A percentile compares a stretch with the other conserved stretches of the same genome.
Conservation (phyloP, 2,888 invertebrate genomes). For the Synanthedon andrenaeformis region DNA sequence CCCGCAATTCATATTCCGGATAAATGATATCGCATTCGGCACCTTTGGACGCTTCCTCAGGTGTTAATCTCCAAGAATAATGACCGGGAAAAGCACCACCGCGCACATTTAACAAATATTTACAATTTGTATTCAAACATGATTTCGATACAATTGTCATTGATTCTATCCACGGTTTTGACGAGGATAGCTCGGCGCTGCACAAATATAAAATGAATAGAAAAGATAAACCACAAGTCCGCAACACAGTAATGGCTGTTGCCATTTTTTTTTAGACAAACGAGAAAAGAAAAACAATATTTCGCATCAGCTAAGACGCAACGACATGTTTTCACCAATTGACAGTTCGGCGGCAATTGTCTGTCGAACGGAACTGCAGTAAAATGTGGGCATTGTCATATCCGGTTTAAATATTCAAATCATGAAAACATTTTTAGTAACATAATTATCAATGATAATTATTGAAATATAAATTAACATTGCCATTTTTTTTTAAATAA, state of each 20-base stretch:
- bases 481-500: too few species aligned
- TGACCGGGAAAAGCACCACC: conserved; percentile 56
- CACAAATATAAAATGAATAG: conserved; percentile 36
- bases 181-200: conserved; percentile 19
- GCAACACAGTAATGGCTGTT: conserved; percentile 37
- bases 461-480: too few species aligned
- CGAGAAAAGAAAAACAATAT: conserved; percentile 32
- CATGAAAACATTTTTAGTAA: too few species aligned
- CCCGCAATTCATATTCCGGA: conserved; percentile 49
- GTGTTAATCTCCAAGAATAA: conserved; percentile 54
- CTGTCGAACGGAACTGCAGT: conserved; percentile 48
- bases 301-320: conserved; percentile 16
- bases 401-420: conserved; percentile 22
- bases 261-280: conserved; percentile 37
- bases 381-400: conserved; percentile 28
- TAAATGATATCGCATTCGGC: conserved; percentile 40
- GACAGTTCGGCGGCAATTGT: conserved; percentile 58
- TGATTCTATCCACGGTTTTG: conserved; percentile 38
- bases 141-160: conserved; percentile 29
- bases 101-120: conserved; percentile 55
- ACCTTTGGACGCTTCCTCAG: conserved; percentile 33
- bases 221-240: conserved; percentile 62
- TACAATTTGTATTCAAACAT: conserved; percentile 43
- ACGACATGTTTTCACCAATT: conserved; percentile 49
- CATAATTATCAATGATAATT: too few species aligned